These are phyloP conservation scores for Catagonus wagneri DNA, from an alignment of 2,113 vertebrate genomes.

Conservation along the genomic window DNA sequence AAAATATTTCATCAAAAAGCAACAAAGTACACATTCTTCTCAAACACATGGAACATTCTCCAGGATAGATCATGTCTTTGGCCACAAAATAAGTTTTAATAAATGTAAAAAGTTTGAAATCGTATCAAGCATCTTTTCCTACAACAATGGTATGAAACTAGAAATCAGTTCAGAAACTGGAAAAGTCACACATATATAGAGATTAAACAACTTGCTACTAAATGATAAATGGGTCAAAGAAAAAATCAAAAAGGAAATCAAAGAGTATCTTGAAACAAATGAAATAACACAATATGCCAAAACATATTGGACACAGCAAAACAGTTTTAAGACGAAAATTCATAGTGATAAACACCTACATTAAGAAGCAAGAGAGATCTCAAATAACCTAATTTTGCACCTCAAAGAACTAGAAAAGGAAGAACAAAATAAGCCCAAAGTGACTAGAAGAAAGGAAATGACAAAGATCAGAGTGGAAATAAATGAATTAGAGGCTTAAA, in stretches of 20 bases:
- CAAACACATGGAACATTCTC: background rate
- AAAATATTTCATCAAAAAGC: background rate
- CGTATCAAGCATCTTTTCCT: background rate
- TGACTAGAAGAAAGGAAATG: background rate
- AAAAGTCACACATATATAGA: background rate
- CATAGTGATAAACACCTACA: background rate
- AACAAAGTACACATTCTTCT: background rate
- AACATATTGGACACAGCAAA: background rate
- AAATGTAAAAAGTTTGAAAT: background rate
- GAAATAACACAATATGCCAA: background rate
- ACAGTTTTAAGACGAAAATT: background rate
- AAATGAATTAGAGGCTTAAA: background rate
- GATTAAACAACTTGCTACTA: background rate
- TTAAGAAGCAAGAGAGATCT: background rate
- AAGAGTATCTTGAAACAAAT: background rate
- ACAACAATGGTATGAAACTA: background rate
- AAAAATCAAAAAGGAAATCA: background rate
- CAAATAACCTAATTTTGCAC: background rate
- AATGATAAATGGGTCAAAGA: background rate
- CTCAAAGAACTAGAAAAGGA: background rate
- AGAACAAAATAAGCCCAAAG: background rate
- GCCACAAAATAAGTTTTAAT: background rate
- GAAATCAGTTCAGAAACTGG: background rate
- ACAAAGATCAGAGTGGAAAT: background rate
- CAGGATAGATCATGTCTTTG: background rate